Conservation (phyloP, 2,888 invertebrate genomes). For the Euplagia quadripunctaria region DNA sequence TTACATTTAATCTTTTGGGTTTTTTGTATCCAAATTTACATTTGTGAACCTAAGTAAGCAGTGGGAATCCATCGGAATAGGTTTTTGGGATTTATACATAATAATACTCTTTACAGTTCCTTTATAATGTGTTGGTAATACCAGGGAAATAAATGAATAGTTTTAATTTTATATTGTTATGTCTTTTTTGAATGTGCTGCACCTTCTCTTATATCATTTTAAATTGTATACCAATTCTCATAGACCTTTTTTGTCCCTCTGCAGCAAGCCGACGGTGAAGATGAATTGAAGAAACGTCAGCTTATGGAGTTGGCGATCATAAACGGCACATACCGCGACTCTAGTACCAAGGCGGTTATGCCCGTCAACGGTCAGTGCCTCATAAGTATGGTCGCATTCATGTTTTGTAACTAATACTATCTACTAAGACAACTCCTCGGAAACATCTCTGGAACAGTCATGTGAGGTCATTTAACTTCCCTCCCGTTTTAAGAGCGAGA, state of each 20-base stretch:
- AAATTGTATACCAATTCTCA: not conserved
- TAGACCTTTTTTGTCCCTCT: constrained; percentile 46
- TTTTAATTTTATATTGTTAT: too few species aligned
- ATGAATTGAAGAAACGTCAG: constrained; percentile 99
- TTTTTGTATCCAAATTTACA: too few species aligned
- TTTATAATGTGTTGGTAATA: too few species aligned
- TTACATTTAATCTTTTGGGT: too few species aligned
- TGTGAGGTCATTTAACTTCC: not conserved
- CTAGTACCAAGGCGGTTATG: constrained; percentile 95
- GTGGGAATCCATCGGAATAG: too few species aligned
- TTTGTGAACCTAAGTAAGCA: too few species aligned
- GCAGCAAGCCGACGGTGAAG: constrained; percentile 99
- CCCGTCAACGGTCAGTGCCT: constrained; percentile 92
- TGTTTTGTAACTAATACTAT: constrained; percentile 83
- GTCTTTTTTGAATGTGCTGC: too few species aligned
- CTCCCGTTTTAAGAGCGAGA: not conserved
- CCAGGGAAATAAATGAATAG: too few species aligned
- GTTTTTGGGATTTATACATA: too few species aligned
- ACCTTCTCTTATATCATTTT: too few species aligned
- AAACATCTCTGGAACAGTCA: constrained; percentile 10
- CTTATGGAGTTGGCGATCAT: constrained; percentile 99
- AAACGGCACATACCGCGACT: constrained; percentile 99
- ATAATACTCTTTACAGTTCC: too few species aligned
- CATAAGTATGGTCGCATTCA: constrained; percentile 85
- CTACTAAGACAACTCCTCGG: constrained; percentile 37